Evolutionary conservation across 2,113 vertebrate species (phyloP), one percentile per base, ranked within the genome.

Genomic region (Engraulis encrasicolus): DNA sequence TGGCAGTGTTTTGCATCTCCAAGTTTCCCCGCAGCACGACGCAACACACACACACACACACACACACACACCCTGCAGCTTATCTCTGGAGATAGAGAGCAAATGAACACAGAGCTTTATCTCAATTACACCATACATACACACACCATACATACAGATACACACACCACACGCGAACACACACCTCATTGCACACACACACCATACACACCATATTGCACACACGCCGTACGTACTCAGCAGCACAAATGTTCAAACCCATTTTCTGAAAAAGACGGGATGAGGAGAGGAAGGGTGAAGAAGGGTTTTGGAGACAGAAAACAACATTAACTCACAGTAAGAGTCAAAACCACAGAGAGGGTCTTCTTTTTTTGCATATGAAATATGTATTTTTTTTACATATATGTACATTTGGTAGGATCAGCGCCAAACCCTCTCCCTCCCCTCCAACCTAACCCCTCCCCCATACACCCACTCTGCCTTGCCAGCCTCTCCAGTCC

Each of bases 71-170:
- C 93, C 86, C 92, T 19, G 88, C 90, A 90, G 92, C 93, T 87
- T 88, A 91, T 91, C 91, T 91, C 93, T 91, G 89, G 92, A 92
- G 92, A 90, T 49, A 86, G 90, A 91, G 91, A 93, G 79, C 92
- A 92, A 92, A 92, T 92, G 92, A 93, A 94, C 93, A 93, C 89
- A 84, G 88, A 91, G 87, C 88, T 91, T 89, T 86, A 88, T 93
- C 90, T 88, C 88, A 88, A 48, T 83, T 66, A 89, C 84, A 91
- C 86, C 90, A 78, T 87, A 88, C 87, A 85, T 78, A 89, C 89
- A 87, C 86, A 83, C 81, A 80, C 61, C 61, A 78, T 36, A 27
- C 74, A 31, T 36, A n/a, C n/a, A n/a, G n/a, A n/a, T n/a, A n/a
- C n/a, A n/a, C n/a, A n/a, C n/a, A n/a, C n/a, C n/a, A n/a, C n/a